These are phyloP conservation scores for Leptopilina drosophilae DNA, from an alignment of 2,888 invertebrate genomes.

Conservation along the genomic window DNA sequence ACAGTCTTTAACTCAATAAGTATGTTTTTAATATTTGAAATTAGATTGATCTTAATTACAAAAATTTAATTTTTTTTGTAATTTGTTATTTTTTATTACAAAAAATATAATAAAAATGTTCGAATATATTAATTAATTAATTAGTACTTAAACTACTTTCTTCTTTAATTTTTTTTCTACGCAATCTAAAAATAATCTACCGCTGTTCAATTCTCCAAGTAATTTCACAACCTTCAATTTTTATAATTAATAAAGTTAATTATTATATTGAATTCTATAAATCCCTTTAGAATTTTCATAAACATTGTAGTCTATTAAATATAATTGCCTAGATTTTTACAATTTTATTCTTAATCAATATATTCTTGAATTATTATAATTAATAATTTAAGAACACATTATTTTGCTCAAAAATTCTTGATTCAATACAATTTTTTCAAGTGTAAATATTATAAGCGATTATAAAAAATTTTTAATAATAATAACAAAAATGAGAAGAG, in stretches of 20 bases:
- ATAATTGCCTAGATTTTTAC: not conserved
- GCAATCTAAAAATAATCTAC: too few relatives aligned
- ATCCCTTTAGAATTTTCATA: not conserved
- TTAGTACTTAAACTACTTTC: not conserved
- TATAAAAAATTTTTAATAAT: not conserved
- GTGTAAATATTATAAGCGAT: not conserved
- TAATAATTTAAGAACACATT: too few relatives aligned
- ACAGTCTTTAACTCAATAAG: slow-evolving; percentile 4
- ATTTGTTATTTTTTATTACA: too few relatives aligned
- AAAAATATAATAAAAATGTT: not conserved
- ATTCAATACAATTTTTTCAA: slow-evolving; percentile 39
- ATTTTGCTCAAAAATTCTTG: slow-evolving; percentile 28
- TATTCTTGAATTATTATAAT: too few relatives aligned
- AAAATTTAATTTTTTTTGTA: too few relatives aligned
- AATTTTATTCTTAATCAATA: too few relatives aligned
- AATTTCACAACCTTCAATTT: slow-evolving; percentile 13
- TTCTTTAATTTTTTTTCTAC: not conserved
- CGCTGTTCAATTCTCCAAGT: not conserved
- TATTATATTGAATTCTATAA: not conserved
- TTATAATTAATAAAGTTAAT: not conserved
- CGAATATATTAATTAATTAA: not conserved
- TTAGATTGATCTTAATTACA: too few relatives aligned
- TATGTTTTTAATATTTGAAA: not conserved
- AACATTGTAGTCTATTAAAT: slow-evolving; percentile 3
- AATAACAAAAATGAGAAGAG: not conserved